Evolutionary conservation across 2,797 vertebrate genomes (phyloP).

Genomic region (Tenualosa ilisha): DNA sequence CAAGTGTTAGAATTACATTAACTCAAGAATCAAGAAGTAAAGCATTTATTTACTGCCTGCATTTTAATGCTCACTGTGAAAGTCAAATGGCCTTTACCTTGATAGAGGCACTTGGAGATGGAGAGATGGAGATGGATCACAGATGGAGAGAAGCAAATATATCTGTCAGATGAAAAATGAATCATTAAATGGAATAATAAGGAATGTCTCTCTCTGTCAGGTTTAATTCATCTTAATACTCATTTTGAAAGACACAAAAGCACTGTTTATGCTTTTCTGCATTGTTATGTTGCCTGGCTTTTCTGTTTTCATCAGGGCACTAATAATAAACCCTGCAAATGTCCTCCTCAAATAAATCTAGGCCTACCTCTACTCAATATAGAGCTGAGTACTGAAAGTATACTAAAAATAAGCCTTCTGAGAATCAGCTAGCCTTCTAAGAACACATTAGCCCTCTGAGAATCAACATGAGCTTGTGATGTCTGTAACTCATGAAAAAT

Average conservation of each 20-base stretch:
- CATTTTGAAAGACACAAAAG: no score
- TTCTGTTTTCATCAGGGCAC: not conserved
- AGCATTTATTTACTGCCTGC: not conserved
- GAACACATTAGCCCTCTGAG: not conserved
- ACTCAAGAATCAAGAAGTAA: not conserved
- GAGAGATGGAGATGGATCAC: no score
- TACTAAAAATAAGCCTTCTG: not conserved
- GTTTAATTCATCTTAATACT: not conserved
- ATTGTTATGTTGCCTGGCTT: not conserved
- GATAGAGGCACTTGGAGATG: not conserved
- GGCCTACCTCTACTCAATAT: no score
- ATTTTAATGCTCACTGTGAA: not conserved
- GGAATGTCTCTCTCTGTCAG: not conserved
- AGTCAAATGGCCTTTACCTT: not conserved
- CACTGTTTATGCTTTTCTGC: no score
- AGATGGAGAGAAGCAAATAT: not conserved
- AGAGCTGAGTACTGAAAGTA: no score
- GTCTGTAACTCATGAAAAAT: not conserved
- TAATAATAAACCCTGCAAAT: no score
- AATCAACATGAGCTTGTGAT: not conserved
- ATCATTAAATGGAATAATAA: not conserved
- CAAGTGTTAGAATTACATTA: not conserved
- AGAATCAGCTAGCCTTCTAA: not conserved
- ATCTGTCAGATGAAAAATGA: not conserved
- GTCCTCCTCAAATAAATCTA: no score